Evolutionary conservation across 1,140 invertebrate species (phyloP), one percentile per base, ranked within the genome.

Genomic region (Drosophila sechellia): DNA sequence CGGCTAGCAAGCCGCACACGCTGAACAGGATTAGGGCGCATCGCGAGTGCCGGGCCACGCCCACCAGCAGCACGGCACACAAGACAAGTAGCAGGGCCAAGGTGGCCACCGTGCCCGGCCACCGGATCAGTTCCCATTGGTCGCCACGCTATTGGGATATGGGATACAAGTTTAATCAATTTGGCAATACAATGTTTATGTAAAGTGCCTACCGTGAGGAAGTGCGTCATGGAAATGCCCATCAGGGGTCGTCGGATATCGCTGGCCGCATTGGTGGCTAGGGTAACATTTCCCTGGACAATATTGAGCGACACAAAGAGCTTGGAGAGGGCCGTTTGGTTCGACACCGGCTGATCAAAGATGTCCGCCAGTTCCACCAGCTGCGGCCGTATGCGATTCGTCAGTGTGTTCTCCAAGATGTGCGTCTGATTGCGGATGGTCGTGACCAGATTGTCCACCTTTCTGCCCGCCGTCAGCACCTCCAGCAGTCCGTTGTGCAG

Each of bases 401-500:
- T 95, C 66, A 96, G 93, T 31, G 95, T 95, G 54, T 94, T 93
- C 65, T 94, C 94, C 31, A 94, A 80, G 50, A 94, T 94, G 69
- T 93, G 93, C n/a, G 94, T 94, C 92, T 97, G 96, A 91, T 97
- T 97, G 73, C 95, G 95, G 43, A 96, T 95, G 49, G 95, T 95
- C 61, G 94, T 94, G 45, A 97, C 94, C 70, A 96, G 94, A 22
- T 95, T 94, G 66, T 97, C 96, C 65, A 98, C 95, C 73, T 96
- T 95, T 81, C 95, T 94, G 11, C 96, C 95, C 11, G 97, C 95
- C 48, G 95, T 94, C 58, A 97, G 93, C 63, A 97, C 95, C 91
- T 96, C 95, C 56, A 96, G 93, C 83, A 98, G 93, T 10, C 97
- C 97, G 92, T 97, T 97, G 94, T 98, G 97, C 34, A 98, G 95